Base-by-base conservation (phyloP, 2,113 vertebrate species). In the Butastur rufipennis region DNA sequence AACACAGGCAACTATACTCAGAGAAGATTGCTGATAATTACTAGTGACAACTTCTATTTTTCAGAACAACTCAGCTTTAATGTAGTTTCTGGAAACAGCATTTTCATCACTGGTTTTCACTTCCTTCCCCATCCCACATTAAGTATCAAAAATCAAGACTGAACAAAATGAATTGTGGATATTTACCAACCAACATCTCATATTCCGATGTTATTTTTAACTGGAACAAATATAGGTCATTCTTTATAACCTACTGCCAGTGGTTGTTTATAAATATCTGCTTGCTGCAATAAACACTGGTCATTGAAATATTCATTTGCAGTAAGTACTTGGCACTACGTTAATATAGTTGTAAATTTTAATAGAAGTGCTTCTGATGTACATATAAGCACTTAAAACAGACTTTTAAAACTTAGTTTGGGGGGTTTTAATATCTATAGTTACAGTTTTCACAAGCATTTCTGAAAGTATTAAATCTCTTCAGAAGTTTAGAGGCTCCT, bases 241-340 rank as follows among this genome's bases (percentile, higher is more conserved):
- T 96, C 90, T 96, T 96, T 92, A 94, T 81, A 97, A 97, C 88
- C 94, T 94, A 91, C 90, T 90, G 92, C 97, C 94, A 96, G 65
- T 72, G 88, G 93, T 97, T 98, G 98, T 98, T 98, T 98, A 98
- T 98, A 99, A 99, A 98, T 93, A 97, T 98, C 98, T 98, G 89
- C 98, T 98, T 98, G 97, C 97, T 98, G 98, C 98, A 98, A 98
- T 98, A 98, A 98, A 98, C 97, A 98, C 98, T 98, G 98, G 96
- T 98, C 97, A 98, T 90, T 97, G 97, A 98, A 97, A 98, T 88
- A 97, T 96, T 98, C 98, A 98, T 97, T 98, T 98, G 98, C 96
- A 98, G 97, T 97, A 98, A 99, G 97, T 98, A 97, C 98, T 99
- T 99, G 99, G 98, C 98, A 99, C 98, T 97, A 97, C 96, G 98